A percentile compares a stretch with the other conserved stretches of the same genome.
Conservation (phyloP, 1,140 invertebrate genomes). For the Saccostrea echinata region DNA sequence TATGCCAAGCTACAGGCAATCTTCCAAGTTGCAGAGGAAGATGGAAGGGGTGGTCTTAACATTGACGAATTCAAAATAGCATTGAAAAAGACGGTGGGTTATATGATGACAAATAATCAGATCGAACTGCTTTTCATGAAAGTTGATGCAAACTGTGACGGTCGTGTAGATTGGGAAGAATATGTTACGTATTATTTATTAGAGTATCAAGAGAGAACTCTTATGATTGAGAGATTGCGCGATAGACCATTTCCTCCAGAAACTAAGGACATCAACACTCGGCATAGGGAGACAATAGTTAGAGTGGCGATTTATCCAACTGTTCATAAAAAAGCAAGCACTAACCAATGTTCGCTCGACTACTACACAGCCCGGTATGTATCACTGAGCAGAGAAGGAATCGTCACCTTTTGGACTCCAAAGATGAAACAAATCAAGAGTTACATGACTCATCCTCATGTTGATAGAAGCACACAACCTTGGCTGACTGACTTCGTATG, state of each 20-base stretch:
- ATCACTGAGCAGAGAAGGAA: conserved; percentile 69
- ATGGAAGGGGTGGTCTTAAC: conserved; percentile 64
- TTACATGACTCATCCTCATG: conserved; percentile 52
- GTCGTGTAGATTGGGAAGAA: conserved; percentile 77
- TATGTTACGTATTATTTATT: conserved; percentile 75
- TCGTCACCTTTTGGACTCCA: conserved; percentile 67
- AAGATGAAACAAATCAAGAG: conserved; percentile 67
- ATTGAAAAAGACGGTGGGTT: conserved; percentile 68
- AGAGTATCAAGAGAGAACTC: conserved; percentile 73
- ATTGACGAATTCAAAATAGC: conserved; percentile 71
- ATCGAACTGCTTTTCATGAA: conserved; percentile 74
- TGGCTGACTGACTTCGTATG: conserved; percentile 72
- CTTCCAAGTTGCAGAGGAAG: conserved; percentile 67
- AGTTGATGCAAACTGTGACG: conserved; percentile 77
- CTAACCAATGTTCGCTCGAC: conserved; percentile 47
- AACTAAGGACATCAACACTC: conserved; percentile 60
- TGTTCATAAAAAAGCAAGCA: conserved; percentile 55
- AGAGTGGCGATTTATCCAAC: conserved; percentile 65
- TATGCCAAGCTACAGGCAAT: conserved; percentile 64
- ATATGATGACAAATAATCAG: conserved; percentile 64
- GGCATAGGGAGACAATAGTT: conserved; percentile 67
- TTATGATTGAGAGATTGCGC: conserved; percentile 70
- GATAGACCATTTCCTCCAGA: conserved; percentile 70
- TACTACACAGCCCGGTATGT: conserved; percentile 66
- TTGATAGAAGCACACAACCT: conserved; percentile 58